These are phyloP conservation scores for Ammodytes dubius DNA, from an alignment of 2,113 vertebrate genomes.

Conservation along the genomic window DNA sequence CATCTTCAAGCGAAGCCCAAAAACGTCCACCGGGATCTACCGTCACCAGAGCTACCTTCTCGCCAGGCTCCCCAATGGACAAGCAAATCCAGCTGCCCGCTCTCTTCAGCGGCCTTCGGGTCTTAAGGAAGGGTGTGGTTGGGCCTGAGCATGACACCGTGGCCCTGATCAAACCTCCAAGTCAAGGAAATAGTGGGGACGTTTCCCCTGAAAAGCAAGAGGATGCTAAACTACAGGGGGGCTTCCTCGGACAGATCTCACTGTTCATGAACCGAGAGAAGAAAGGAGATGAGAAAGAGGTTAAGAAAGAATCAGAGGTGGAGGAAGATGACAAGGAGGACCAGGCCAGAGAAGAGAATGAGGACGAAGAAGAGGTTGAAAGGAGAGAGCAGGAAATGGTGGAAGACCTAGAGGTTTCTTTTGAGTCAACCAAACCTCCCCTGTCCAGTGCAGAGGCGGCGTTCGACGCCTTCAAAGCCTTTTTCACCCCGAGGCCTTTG, in stretches of 20 bases:
- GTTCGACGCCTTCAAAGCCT: slow-evolving; percentile 93
- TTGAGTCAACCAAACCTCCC: slow-evolving; percentile 29
- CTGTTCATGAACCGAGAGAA: slow-evolving; percentile 89
- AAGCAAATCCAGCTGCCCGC: slow-evolving; percentile 88
- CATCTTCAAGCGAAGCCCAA: neutral
- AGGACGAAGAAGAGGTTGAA: slow-evolving; percentile 62
- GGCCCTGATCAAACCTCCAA: slow-evolving; percentile 84
- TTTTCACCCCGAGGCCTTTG: slow-evolving; percentile 89
- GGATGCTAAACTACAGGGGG: slow-evolving; percentile 70
- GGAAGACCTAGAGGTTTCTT: slow-evolving; percentile 25
- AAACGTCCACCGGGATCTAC: slow-evolving; percentile 42
- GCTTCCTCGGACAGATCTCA: slow-evolving; percentile 91
- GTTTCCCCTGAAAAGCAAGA: slow-evolving; percentile 68
- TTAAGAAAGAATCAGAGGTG: neutral
- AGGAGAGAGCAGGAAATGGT: slow-evolving; percentile 56
- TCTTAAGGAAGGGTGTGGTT: slow-evolving; percentile 87
- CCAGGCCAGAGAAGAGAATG: slow-evolving; percentile 1
- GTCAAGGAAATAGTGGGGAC: slow-evolving; percentile 79
- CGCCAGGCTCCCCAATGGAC: slow-evolving; percentile 72
- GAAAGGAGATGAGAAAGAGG: slow-evolving; percentile 73
- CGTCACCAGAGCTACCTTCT: slow-evolving; percentile 63
- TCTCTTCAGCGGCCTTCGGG: slow-evolving; percentile 91
- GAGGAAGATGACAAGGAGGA: neutral
- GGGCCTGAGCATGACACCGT: slow-evolving; percentile 83
- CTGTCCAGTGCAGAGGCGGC: slow-evolving; percentile 87